Conservation (phyloP, 2,888 invertebrate genomes). For the Clepsis dumicolana region DNA sequence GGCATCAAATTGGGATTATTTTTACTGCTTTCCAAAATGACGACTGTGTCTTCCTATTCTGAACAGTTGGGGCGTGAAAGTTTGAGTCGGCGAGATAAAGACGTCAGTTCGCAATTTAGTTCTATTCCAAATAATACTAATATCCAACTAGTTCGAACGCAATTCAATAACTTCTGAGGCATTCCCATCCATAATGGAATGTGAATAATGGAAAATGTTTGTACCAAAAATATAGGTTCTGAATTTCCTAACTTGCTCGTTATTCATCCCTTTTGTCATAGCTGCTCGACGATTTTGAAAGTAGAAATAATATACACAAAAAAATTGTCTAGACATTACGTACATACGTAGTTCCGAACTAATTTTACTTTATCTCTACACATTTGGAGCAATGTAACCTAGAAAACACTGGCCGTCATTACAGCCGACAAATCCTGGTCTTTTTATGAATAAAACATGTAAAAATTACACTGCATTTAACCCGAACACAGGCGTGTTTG, state of each 20-base stretch:
- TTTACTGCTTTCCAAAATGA: slow-evolving; percentile 1
- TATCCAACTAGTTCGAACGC: slow-evolving; percentile 19
- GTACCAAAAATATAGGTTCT: not conserved
- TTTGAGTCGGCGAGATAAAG: slow-evolving; percentile 53
- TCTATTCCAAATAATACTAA: slow-evolving; percentile 32
- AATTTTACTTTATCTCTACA: too few species aligned
- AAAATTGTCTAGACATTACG: too few species aligned
- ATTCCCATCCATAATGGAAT: not conserved
- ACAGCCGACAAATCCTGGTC: not conserved
- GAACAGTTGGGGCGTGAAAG: slow-evolving; percentile 34
- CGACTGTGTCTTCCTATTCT: slow-evolving; percentile 28
- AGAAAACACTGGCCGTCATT: not conserved
- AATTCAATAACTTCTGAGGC: slow-evolving; percentile 10
- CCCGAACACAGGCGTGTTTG: not conserved
- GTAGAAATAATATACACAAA: too few species aligned
- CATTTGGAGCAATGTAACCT: not conserved
- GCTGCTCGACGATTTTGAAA: not conserved
- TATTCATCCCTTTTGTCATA: not conserved
- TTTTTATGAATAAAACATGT: not conserved
- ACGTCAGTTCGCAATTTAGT: slow-evolving; percentile 35
- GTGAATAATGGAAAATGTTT: not conserved
- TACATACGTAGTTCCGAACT: too few species aligned
- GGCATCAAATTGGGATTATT: not conserved
- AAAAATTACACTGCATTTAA: slow-evolving; percentile 7
- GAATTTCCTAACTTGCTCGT: not conserved